A percentile compares a stretch with the other conserved stretches of the same genome.
Evolutionary conservation across 2,113 vertebrate genomes (phyloP).

Genomic region (Motacilla tschutschensis): DNA sequence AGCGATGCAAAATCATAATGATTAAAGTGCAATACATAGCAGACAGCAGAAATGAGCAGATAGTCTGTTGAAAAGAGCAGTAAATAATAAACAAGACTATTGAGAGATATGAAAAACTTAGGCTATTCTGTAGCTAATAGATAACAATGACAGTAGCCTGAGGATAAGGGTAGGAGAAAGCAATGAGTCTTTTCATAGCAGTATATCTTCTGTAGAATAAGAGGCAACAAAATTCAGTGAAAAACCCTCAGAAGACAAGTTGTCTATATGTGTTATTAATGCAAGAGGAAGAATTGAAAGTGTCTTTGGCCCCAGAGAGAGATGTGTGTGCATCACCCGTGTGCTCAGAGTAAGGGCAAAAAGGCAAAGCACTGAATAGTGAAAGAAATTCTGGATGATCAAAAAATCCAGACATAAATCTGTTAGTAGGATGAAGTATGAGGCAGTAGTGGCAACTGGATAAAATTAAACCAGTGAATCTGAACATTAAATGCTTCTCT

Average conservation of each 20-base stretch:
- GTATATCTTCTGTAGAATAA: background rate
- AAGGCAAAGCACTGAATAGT: background rate
- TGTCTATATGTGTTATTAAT: constrained; percentile 21
- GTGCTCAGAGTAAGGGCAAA: background rate
- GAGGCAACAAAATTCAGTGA: background rate
- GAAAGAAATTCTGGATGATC: constrained; percentile 3
- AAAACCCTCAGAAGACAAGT: constrained; percentile 19
- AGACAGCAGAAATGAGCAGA: background rate
- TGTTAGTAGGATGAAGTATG: background rate
- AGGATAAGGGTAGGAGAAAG: constrained; percentile 7
- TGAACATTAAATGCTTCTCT: background rate
- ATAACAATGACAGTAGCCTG: background rate
- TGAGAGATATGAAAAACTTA: background rate
- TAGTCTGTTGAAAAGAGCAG: background rate
- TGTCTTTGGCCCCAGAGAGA: background rate
- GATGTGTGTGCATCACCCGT: background rate
- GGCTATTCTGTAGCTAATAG: background rate
- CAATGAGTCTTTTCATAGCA: background rate
- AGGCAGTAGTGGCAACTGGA: background rate
- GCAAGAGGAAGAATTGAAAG: background rate
- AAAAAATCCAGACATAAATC: constrained; percentile 17
- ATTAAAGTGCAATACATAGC: background rate
- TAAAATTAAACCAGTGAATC: constrained; percentile 52
- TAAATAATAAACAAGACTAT: constrained; percentile 5
- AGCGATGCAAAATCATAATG: background rate